A percentile compares a stretch with the other conserved stretches of the same genome.
phyloP scores from a whole-genome alignment of 2,888 invertebrate species.

The Hirtodrosophila cameraria region DNA sequence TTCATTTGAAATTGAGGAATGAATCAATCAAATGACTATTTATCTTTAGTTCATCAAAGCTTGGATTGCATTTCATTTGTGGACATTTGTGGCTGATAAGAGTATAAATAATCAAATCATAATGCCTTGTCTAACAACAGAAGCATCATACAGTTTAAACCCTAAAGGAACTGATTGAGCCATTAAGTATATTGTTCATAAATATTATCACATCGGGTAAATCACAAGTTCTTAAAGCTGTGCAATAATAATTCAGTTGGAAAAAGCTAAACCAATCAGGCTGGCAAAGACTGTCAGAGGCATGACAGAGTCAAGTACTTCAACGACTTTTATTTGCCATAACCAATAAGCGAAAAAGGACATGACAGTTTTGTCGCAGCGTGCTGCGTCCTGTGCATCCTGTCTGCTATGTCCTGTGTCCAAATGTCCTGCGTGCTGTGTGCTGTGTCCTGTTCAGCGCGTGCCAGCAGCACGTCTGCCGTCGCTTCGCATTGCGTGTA shows the following conservation, averaged over 20 bases:
- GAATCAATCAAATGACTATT: too few relatives aligned
- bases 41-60: too few relatives aligned
- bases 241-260: not conserved
- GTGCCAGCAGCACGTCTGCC: conserved; percentile 57
- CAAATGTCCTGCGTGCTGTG: conserved; percentile 15
- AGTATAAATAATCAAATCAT: too few relatives aligned
- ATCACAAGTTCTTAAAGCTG: too few relatives aligned
- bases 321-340: conserved; percentile 57
- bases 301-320: conserved; percentile 12
- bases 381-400: conserved; percentile 12
- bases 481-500: conserved; percentile 66
- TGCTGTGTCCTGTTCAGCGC: conserved; percentile 36
- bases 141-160: not conserved
- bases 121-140: too few relatives aligned
- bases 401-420: conserved; percentile 4
- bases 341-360: conserved; percentile 49
- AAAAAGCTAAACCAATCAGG: conserved; percentile 9
- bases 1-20: too few relatives aligned
- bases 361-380: conserved; percentile 29
- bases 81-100: too few relatives aligned
- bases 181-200: too few relatives aligned
- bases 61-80: too few relatives aligned
- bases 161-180: too few relatives aligned
- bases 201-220: too few relatives aligned
- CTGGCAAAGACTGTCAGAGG: conserved; percentile 9